Evolutionary conservation across 2,113 vertebrate species (phyloP), one percentile per base, ranked within the genome.

Genomic region (Anseranas semipalmata): DNA sequence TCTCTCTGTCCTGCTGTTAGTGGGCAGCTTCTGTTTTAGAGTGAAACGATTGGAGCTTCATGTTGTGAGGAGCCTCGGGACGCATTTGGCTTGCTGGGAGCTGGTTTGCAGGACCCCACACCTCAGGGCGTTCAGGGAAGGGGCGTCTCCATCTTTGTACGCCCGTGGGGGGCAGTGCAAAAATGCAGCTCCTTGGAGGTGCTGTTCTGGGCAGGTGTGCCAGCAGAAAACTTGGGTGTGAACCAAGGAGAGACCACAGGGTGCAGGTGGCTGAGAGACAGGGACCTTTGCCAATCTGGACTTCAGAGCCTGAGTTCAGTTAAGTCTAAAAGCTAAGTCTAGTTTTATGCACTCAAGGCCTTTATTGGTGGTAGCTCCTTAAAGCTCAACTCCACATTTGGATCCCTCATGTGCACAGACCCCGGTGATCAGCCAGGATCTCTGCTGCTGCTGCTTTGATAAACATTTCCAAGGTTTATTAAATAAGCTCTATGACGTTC

Each of bases 401-500:
- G 5, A 27, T 84, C 6, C 74, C 87, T 73, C 41, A 6, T 30
- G 60, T 58, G 48, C n/a, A 72, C 58, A 68, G 43, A 46, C 74
- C 28, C 46, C 82, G 43, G 46, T 0, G 0, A 90, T 67, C 84
- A 91, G 62, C 28, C 66, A 59, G 66, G 50, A 59, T 88, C 86
- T 95, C 87, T 56, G 46, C 65, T 73, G 58, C 65, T 73, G 58
- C 19, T 3, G 32, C 58, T 85, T 70, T 33, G 52, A 88, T 91
- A 87, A 87, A 79, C 53, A 32, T 56, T 89, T 87, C 67, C 25
- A 80, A 71, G 56, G 48, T 77, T 91, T 95, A 79, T 88, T 75
- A 90, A 84, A 71, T 55, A 19, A 50, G 24, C 46, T 72, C 21
- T 62, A 21, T 81, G 92, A 76, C 0, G 0, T 93, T 77, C 59